A percentile compares a stretch with the other conserved stretches of the same genome.
phyloP scores from a whole-genome alignment of 2,113 vertebrate genomes.

The Trogon melanurus region DNA sequence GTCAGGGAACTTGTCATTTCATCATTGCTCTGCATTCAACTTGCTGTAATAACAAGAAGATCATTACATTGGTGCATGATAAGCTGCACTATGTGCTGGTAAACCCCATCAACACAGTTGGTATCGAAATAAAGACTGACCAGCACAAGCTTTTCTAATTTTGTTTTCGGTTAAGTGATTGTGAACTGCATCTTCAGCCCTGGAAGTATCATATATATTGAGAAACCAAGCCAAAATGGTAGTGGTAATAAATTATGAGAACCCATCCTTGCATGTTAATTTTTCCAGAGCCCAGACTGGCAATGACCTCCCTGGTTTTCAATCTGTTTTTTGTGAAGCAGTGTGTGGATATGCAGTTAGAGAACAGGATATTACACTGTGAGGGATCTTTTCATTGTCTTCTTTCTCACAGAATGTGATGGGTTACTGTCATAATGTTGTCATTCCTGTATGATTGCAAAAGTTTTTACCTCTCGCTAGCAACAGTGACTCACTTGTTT shows the following conservation, averaged over 20 bases:
- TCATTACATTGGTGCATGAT: neutral
- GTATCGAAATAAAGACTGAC: neutral
- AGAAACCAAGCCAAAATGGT: neutral
- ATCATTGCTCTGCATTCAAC: neutral
- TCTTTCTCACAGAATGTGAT: neutral
- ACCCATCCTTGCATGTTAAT: neutral
- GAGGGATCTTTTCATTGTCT: neutral
- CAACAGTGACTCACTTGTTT: neutral
- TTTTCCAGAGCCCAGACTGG: neutral
- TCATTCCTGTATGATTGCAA: neutral
- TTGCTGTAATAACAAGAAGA: neutral
- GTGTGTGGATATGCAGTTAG: neutral
- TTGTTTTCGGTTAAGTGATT: too few species aligned
- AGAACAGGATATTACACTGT: neutral
- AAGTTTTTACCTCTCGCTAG: neutral
- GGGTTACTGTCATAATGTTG: neutral
- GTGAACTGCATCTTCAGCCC: neutral
- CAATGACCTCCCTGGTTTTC: neutral
- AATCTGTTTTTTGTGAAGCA: neutral
- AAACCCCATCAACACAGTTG: neutral
- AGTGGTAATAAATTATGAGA: neutral
- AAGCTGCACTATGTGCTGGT: neutral
- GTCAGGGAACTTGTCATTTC: neutral
- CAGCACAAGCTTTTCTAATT: neutral
- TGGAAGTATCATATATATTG: neutral